Evolutionary conservation across 2,113 vertebrate genomes (phyloP).

Genomic region (Corydoras maculifer): DNA sequence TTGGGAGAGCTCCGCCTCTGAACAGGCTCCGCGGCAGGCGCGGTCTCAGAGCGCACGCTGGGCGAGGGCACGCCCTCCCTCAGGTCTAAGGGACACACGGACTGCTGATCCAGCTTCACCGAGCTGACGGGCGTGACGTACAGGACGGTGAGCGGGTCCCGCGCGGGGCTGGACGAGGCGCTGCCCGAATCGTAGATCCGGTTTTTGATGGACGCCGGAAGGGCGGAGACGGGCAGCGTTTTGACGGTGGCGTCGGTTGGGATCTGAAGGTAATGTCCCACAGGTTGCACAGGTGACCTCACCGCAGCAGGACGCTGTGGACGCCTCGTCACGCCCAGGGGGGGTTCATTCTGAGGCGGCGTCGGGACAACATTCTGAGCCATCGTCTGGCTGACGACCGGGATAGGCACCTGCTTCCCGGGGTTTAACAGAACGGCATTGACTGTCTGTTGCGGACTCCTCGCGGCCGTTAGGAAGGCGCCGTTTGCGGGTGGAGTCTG

Average conservation of each 20-base stretch:
- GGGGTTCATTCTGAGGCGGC: constrained; percentile 46
- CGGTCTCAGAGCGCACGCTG: constrained; percentile 26
- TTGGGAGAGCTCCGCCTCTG: constrained; percentile 59
- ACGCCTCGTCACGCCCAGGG: constrained; percentile 51
- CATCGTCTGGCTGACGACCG: constrained; percentile 46
- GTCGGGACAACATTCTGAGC: constrained; percentile 46
- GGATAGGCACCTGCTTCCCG: constrained; percentile 46
- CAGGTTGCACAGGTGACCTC: constrained; percentile 60
- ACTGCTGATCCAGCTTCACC: constrained; percentile 56
- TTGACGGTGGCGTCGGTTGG: constrained; percentile 72
- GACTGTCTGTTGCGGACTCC: constrained; percentile 51
- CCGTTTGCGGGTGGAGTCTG: too few species aligned
- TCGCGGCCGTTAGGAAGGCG: background rate
- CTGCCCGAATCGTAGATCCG: constrained; percentile 62
- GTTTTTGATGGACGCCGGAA: constrained; percentile 68
- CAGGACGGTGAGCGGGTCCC: constrained; percentile 57
- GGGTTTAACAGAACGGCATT: constrained; percentile 34
- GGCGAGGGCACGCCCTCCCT: constrained; percentile 45
- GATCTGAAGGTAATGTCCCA: constrained; percentile 76
- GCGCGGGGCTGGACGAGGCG: constrained; percentile 43
- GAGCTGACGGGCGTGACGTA: constrained; percentile 75
- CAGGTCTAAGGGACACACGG: constrained; percentile 40
- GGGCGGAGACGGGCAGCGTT: constrained; percentile 68
- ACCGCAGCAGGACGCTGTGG: constrained; percentile 50
- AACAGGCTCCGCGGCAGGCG: constrained; percentile 39